Evolutionary conservation across 1,140 invertebrate genomes (phyloP).

Genomic region (Drosophila micromelanica): DNA sequence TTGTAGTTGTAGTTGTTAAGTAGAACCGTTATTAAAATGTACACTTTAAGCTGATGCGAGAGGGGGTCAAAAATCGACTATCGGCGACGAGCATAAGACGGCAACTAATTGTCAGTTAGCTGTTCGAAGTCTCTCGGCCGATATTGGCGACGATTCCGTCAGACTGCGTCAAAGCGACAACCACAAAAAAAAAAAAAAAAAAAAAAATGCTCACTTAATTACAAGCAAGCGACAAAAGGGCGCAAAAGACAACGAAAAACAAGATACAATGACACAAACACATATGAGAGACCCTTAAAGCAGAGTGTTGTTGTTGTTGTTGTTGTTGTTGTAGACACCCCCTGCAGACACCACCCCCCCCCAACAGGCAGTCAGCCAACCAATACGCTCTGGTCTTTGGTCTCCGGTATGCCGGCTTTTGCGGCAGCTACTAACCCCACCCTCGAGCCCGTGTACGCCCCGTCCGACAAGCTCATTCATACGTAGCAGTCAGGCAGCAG

Average conservation of each 20-base stretch:
- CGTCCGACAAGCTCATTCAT: constrained; percentile 69
- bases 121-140: constrained; percentile 66
- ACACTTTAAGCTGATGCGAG: constrained; percentile 32
- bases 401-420: constrained; percentile 70
- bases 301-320: constrained; percentile 19
- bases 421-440: constrained; percentile 60
- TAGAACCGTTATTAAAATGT: constrained; percentile 5
- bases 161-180: constrained; percentile 73
- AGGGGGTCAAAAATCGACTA: constrained; percentile 67
- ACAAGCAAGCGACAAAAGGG: constrained; percentile 82
- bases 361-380: constrained; percentile 47
- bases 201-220: constrained; percentile 80
- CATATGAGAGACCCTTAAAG: constrained; percentile 64
- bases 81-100: constrained; percentile 83
- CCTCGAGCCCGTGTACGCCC: constrained; percentile 35
- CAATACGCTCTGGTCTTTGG: constrained; percentile 56
- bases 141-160: constrained; percentile 59
- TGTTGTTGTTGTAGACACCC: constrained; percentile 32
- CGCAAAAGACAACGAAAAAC: constrained; percentile 74
- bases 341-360: constrained; percentile 45
- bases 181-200: constrained; percentile 75
- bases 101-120: constrained; percentile 81
- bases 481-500: constrained; percentile 74
- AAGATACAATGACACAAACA: constrained; percentile 67
- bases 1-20: constrained; percentile 1